A percentile compares a stretch with the other conserved stretches of the same genome.
Conservation (phyloP, 2,888 invertebrate genomes). For the Syrphus vitripennis region DNA sequence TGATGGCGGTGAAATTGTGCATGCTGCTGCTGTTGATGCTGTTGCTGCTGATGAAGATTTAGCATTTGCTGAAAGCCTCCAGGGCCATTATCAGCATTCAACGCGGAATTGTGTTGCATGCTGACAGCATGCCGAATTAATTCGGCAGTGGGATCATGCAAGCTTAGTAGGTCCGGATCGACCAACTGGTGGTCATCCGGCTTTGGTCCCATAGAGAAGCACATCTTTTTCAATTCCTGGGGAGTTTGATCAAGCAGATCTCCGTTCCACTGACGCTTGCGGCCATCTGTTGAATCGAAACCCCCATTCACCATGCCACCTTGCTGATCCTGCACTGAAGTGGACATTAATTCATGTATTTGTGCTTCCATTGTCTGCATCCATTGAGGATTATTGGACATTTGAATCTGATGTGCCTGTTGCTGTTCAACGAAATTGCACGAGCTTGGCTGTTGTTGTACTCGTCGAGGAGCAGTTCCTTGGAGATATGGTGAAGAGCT, state of each 20-base stretch:
- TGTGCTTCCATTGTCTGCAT: constrained; percentile 80
- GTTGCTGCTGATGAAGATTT: constrained; percentile 75
- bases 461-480: constrained; percentile 40
- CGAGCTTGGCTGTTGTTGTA: constrained; percentile 51
- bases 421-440: constrained; percentile 64
- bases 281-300: constrained; percentile 65
- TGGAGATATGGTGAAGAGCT: constrained; percentile 70
- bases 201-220: constrained; percentile 75
- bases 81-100: constrained; percentile 66
- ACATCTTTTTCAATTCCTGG: constrained; percentile 76
- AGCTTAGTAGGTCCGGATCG: constrained; percentile 76
- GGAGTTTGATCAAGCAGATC: constrained; percentile 75
- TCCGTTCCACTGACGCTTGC: constrained; percentile 79
- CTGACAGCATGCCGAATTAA: constrained; percentile 70
- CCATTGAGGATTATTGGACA: constrained; percentile 77
- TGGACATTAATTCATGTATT: constrained; percentile 77
- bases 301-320: constrained; percentile 35
- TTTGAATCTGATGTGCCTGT: constrained; percentile 55
- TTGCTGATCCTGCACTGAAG: constrained; percentile 54
- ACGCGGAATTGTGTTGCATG: constrained; percentile 40
- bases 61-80: constrained; percentile 75
- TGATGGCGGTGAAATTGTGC: constrained; percentile 59
- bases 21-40: constrained; percentile 73
- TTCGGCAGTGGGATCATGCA: constrained; percentile 77
- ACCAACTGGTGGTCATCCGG: constrained; percentile 75